Evolutionary conservation across 2,113 vertebrate species (phyloP), one percentile per base, ranked within the genome.

Genomic region (Odocoileus virginianus): DNA sequence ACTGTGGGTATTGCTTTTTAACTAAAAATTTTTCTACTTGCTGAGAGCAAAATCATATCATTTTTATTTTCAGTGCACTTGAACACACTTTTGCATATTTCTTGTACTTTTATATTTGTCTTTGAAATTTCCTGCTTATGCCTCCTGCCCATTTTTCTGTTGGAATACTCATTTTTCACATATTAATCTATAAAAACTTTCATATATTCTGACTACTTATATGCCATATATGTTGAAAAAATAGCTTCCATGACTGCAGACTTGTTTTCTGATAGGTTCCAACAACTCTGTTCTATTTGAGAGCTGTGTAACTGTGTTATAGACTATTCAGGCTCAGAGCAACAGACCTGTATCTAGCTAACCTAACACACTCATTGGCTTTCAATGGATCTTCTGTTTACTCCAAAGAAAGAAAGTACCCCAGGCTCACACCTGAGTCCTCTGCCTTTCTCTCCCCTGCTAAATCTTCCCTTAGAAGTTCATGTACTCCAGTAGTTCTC

Each of bases 71-170:
- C 54, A 89, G 33, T 15, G 12, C 27, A 47, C 7, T 36, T 84
- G 36, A 61, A 52, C 7, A 25, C 3, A 83, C 45, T 85, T 88
- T 76, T 71, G 25, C 28, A 55, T 86, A 25, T 82, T 95, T 71
- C 64, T 55, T 55, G 27, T 27, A 93, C 45, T 78, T 93, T 19
- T 19, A 21, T 67, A 89, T 78, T 61, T 60, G 12, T 76, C 87
- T 93, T 76, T 52, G 36, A 96, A 84, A 84, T 93, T 54, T 81
- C 45, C 67, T 92, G 9, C 16, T 94, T 85, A 76, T 28, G 15
- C 10, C 30, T 45, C 67, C 33, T 74, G 7, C 23, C 14, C 36
- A 74, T 61, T 92, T 98, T 85, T 57, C 82, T 61, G 43, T 11
- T 57, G 10, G 8, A 83, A 84, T 78, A 74, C 40, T 54, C 30